Base-by-base conservation (phyloP, 2,797 vertebrate species). In the Prunella strophiata region DNA sequence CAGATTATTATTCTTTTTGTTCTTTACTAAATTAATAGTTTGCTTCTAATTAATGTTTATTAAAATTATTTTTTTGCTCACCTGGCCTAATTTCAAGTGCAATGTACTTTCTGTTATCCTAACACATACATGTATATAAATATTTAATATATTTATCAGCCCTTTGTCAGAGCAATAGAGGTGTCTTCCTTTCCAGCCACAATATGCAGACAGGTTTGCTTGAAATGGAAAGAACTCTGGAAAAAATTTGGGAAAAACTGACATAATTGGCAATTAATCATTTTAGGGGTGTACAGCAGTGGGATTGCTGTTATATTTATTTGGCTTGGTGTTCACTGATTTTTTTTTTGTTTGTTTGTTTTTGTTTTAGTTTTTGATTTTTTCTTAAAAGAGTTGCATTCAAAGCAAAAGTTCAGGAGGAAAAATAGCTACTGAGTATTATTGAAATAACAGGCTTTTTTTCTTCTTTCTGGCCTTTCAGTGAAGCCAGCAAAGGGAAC, bases 71-170 rank as follows among this genome's bases (percentile, higher is more conserved):
- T 62, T 57, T 70, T 63, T 67, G 10, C 17, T 80, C 5, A 47
- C 55, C 57, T 83, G 27, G 17, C 8, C 58, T 81, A 18, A 74
- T 63, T 63, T 79, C 34, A 47, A 30, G 3, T 62, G 27, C 65
- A 16, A 2, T 10, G 5, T 55, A 20, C 16, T 73, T 52, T 26
- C 36, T 42, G 10, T 43, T 58, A 65, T 26, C 7, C 22, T 36
- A 27, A 27, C 14, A 23, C 14, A 20, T 7, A 9, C 2, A 5
- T 43, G 2, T 4, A 19, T 19, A 5, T 29, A 20, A 17, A 2
- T 30, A 13, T 58, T 14, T 32, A 9, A 21, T 55, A 29, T 32
- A 58, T 52, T 65, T 59, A 10, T 22, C 23, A 66, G 29, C 52
- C 4, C 34, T 75, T 71, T 63, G 6, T 67, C 25, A 34, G 29